Conservation (phyloP, 2,113 vertebrate species). For the Hylia prasina region DNA sequence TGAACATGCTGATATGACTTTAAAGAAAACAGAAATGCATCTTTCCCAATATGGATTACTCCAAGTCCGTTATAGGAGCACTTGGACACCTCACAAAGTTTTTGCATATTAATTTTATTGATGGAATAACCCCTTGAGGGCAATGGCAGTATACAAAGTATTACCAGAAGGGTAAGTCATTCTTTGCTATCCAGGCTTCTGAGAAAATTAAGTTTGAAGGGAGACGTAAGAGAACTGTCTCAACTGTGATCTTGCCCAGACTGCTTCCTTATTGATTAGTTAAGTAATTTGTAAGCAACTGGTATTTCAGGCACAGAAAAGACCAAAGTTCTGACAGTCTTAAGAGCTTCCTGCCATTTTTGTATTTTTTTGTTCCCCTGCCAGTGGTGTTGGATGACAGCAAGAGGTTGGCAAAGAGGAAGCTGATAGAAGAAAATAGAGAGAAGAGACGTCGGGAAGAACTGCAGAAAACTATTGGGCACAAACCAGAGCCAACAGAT, state of each 20-base stretch:
- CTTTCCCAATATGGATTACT: background rate
- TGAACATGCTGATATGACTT: background rate
- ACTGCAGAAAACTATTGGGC: constrained; percentile 87
- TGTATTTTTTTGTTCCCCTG: background rate
- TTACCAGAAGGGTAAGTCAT: background rate
- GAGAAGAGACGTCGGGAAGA: constrained; percentile 90
- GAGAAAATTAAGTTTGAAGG: background rate
- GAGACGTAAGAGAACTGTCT: background rate
- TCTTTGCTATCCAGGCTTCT: background rate
- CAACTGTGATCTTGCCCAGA: background rate
- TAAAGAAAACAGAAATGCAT: background rate
- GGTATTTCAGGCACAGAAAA: background rate
- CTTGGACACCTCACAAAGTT: background rate
- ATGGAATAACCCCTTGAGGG: background rate
- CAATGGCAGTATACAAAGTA: background rate
- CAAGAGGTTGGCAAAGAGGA: constrained; percentile 93
- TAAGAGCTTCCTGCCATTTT: background rate
- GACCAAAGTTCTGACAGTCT: background rate
- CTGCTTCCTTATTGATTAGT: background rate
- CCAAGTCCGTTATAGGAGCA: fast-evolving
- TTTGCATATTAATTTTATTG: background rate
- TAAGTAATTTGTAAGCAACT: background rate
- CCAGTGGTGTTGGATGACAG: constrained; percentile 96
- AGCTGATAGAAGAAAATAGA: constrained; percentile 95
- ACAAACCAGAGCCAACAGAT: constrained; percentile 89